Evolutionary conservation across 2,888 invertebrate genomes (phyloP).

Genomic region (Brenthis daphne): DNA sequence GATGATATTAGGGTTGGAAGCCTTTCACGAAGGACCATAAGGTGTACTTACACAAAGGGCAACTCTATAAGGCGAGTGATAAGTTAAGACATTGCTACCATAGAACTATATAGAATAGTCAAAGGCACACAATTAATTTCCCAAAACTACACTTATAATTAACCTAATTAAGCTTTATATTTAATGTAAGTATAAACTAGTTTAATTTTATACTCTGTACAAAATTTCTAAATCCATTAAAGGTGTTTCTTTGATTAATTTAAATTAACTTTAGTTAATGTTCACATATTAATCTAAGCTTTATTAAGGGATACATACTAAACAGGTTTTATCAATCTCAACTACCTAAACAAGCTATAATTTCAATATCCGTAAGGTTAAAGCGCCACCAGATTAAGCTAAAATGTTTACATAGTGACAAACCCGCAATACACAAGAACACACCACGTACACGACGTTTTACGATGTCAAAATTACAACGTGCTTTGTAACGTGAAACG

Average conservation of each 20-base stretch:
- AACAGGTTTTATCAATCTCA: not conserved
- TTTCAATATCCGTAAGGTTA: not conserved
- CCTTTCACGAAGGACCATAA: not conserved
- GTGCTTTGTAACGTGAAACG: not conserved
- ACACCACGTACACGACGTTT: not conserved
- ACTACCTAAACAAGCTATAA: not conserved
- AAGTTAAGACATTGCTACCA: not conserved
- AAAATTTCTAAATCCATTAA: too few relatives aligned
- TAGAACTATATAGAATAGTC: not conserved
- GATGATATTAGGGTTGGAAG: constrained; percentile 4
- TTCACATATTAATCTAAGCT: too few relatives aligned
- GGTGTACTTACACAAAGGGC: constrained; percentile 6
- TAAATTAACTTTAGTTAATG: too few relatives aligned
- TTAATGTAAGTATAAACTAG: too few relatives aligned
- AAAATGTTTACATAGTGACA: constrained; percentile 5
- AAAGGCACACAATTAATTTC: not conserved
- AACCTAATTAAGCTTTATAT: too few relatives aligned
- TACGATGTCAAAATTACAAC: not conserved
- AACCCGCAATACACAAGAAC: not conserved
- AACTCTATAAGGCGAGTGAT: constrained; percentile 2
- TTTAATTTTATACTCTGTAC: too few relatives aligned
- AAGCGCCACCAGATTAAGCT: not conserved
- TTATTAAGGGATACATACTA: too few relatives aligned
- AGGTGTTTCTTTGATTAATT: too few relatives aligned
- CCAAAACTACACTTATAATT: not conserved